Evolutionary conservation across 2,113 vertebrate genomes (phyloP).

Genomic region (Lamprotornis superbus): DNA sequence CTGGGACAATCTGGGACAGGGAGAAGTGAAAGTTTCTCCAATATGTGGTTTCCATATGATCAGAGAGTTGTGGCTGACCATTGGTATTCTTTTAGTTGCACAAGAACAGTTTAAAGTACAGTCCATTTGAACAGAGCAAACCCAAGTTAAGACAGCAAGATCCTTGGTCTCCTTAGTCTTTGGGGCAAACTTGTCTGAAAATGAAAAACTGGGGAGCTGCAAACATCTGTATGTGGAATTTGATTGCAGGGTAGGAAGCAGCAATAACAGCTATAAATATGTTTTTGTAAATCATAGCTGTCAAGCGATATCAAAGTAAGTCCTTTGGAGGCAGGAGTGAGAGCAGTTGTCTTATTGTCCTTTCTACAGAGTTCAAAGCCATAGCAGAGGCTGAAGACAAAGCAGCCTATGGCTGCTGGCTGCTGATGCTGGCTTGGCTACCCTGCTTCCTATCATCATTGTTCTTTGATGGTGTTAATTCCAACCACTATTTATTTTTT

Average conservation of each 20-base stretch:
- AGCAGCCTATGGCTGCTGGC: rapidly evolving
- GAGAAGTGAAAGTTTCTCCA: background rate
- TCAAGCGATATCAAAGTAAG: background rate
- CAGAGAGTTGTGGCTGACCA: background rate
- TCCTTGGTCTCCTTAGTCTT: background rate
- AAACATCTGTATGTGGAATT: background rate
- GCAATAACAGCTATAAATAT: background rate
- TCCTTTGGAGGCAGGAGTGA: background rate
- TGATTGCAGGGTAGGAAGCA: background rate
- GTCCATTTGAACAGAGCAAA: background rate
- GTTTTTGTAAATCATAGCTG: background rate
- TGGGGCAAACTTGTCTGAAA: background rate
- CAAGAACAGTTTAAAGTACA: background rate
- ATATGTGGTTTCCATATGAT: background rate
- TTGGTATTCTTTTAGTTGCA: background rate
- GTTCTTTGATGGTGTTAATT: background rate
- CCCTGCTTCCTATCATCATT: background rate
- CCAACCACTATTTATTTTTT: background rate
- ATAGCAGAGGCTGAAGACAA: background rate
- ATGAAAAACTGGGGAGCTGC: background rate
- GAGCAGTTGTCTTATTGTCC: background rate
- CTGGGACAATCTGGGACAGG: background rate
- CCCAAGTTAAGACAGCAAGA: background rate
- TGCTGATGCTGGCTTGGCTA: background rate
- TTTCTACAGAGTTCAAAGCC: background rate